A percentile compares a stretch with the other conserved stretches of the same genome.
Evolutionary conservation across 2,113 vertebrate species (phyloP).

Genomic region (Puntigrus tetrazona): DNA sequence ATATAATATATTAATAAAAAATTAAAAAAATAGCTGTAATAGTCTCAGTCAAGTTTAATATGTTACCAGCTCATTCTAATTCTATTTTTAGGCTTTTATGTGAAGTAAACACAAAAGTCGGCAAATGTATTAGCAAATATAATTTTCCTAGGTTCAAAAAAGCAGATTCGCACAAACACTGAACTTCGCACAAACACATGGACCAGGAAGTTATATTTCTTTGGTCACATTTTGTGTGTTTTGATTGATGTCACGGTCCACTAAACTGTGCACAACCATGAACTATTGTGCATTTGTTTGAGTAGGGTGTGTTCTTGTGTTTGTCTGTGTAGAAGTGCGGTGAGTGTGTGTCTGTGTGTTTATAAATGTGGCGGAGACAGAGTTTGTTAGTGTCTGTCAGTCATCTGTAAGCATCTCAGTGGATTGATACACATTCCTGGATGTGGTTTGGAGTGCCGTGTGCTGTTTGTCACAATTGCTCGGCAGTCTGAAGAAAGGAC

Average conservation of each 20-base stretch:
- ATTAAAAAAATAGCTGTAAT: too few relatives aligned
- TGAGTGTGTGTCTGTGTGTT: conserved; percentile 28
- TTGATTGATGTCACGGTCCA: neutral
- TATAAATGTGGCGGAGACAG: conserved; percentile 32
- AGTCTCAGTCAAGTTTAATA: too few relatives aligned
- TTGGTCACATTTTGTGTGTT: conserved; percentile 14
- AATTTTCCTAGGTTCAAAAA: neutral
- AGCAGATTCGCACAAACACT: neutral
- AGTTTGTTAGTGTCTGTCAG: conserved; percentile 32
- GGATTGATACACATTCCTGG: conserved; percentile 19
- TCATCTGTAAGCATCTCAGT: conserved; percentile 27
- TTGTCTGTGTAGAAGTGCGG: conserved; percentile 28
- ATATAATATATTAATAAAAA: too few relatives aligned
- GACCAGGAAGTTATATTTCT: neutral
- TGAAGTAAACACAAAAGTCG: too few relatives aligned
- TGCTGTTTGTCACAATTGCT: neutral
- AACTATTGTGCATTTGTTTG: conserved; percentile 34
- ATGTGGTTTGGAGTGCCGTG: neutral
- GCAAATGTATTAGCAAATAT: neutral
- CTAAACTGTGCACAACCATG: conserved; percentile 23
- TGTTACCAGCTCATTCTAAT: too few relatives aligned
- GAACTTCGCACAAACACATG: neutral
- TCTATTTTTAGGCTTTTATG: too few relatives aligned
- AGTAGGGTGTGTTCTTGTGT: neutral
- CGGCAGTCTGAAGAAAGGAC: neutral